Evolutionary conservation across 92 coral and sea anemone genomes (phyloP).

Genomic region (Actinernus sp.): DNA sequence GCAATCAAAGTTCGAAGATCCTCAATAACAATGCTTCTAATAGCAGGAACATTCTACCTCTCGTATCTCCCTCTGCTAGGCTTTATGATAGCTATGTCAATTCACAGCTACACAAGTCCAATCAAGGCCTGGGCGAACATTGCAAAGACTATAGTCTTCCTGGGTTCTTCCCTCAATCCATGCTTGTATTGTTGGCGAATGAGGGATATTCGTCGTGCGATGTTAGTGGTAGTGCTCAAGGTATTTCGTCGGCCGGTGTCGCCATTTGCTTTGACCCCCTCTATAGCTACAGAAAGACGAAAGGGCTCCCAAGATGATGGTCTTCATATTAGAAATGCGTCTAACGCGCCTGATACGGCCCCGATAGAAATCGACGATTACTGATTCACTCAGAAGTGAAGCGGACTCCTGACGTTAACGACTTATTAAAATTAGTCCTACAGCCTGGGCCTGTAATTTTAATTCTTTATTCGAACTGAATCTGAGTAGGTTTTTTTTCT

Average conservation of each 20-base stretch:
- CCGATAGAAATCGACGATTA: too few relatives aligned
- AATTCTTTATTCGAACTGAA: too few relatives aligned
- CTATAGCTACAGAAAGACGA: not conserved
- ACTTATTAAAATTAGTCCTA: too few relatives aligned
- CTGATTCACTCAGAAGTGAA: too few relatives aligned
- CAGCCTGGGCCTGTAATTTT: too few relatives aligned
- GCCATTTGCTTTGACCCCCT: not conserved
- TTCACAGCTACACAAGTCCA: conserved; percentile 3
- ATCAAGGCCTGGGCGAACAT: conserved; percentile 4
- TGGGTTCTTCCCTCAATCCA: not conserved
- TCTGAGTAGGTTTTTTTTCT: too few relatives aligned
- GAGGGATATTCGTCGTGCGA: not conserved
- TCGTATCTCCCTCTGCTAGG: not conserved
- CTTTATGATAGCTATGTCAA: not conserved
- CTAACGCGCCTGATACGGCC: too few relatives aligned
- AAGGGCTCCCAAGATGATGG: too few relatives aligned
- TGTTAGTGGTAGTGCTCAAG: not conserved
- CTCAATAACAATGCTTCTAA: not conserved
- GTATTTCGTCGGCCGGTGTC: not conserved
- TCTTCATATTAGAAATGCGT: too few relatives aligned
- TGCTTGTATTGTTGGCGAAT: not conserved
- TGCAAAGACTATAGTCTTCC: conserved; percentile 1
- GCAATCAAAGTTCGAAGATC: not conserved
- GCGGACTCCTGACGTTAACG: too few relatives aligned
- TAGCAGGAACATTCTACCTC: not conserved